Evolutionary conservation across 2,888 invertebrate genomes (phyloP).

Genomic region (Anodontia alba): DNA sequence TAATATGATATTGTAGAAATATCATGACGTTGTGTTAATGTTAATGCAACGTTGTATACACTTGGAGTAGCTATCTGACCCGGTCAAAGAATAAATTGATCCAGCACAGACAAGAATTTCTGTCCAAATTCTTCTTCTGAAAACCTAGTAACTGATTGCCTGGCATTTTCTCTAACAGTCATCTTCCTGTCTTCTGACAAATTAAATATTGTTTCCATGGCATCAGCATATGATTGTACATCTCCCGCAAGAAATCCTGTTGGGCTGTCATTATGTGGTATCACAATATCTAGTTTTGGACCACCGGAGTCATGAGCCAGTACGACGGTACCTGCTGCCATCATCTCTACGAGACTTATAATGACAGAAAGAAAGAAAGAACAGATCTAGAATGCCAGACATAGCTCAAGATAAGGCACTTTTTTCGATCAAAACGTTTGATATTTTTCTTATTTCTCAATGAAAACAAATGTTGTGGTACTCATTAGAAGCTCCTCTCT

Average conservation of each 20-base stretch:
- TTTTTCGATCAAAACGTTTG: no score
- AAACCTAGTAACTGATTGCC: slow-evolving; percentile 95
- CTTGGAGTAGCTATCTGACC: no score
- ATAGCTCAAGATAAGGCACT: no score
- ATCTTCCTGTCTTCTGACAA: slow-evolving; percentile 86
- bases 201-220: slow-evolving; percentile 79
- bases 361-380: slow-evolving; percentile 18
- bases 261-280: slow-evolving; percentile 88
- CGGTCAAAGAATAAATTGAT: slow-evolving; percentile 34
- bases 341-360: slow-evolving; percentile 95
- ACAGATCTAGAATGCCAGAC: no score
- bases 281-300: slow-evolving; percentile 95
- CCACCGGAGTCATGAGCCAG: slow-evolving; percentile 98
- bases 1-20: no score
- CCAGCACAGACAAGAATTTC: slow-evolving; percentile 69
- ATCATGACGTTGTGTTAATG: no score
- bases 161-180: slow-evolving; percentile 90
- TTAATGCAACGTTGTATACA: no score
- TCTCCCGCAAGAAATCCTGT: slow-evolving; percentile 92
- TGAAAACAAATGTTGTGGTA: no score
- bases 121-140: slow-evolving; percentile 92
- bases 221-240: slow-evolving; percentile 86
- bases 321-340: slow-evolving; percentile 98
- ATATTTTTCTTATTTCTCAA: no score
- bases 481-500: no score